phyloP scores from a whole-genome alignment of 1,140 invertebrate species.

The Oncopodura yosiiana region DNA sequence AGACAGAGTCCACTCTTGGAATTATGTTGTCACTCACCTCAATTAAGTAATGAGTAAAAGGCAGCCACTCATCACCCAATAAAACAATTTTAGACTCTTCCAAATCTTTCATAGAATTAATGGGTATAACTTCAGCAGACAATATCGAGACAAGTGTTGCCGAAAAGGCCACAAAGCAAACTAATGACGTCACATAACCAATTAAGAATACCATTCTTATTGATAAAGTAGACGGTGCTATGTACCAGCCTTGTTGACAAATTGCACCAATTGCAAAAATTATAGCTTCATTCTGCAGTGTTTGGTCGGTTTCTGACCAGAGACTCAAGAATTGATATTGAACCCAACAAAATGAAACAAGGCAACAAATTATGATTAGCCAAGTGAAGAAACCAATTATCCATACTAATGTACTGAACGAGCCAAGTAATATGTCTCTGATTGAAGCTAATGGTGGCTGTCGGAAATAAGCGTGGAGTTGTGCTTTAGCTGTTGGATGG shows the following conservation, averaged over 20 bases:
- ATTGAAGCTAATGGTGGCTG: slow-evolving; percentile 45
- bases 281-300: too few relatives aligned
- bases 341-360: slow-evolving; percentile 2
- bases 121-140: slow-evolving; percentile 16
- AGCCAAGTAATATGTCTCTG: slow-evolving; percentile 32
- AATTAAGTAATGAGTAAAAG: slow-evolving; percentile 4
- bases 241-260: slow-evolving; percentile 19
- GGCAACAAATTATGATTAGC: slow-evolving; percentile 3
- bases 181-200: slow-evolving; percentile 1
- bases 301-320: too few relatives aligned
- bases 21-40: background rate
- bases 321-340: background rate
- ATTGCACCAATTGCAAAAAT: too few relatives aligned
- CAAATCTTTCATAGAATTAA: slow-evolving; percentile 13
- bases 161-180: slow-evolving; percentile 19
- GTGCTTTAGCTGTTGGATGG: background rate
- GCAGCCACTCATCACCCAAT: slow-evolving; percentile 8
- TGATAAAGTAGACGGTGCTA: slow-evolving; percentile 9
- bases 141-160: slow-evolving; percentile 25
- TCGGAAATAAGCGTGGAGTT: slow-evolving; percentile 39
- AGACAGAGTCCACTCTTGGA: background rate
- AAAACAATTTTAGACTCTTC: background rate
- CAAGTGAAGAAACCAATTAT: background rate
- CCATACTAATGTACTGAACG: slow-evolving; percentile 18
- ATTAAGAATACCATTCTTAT: slow-evolving; percentile 16